Evolutionary conservation across 2,113 vertebrate species (phyloP), one percentile per base, ranked within the genome.

Genomic region (Scartelaos histophorus): DNA sequence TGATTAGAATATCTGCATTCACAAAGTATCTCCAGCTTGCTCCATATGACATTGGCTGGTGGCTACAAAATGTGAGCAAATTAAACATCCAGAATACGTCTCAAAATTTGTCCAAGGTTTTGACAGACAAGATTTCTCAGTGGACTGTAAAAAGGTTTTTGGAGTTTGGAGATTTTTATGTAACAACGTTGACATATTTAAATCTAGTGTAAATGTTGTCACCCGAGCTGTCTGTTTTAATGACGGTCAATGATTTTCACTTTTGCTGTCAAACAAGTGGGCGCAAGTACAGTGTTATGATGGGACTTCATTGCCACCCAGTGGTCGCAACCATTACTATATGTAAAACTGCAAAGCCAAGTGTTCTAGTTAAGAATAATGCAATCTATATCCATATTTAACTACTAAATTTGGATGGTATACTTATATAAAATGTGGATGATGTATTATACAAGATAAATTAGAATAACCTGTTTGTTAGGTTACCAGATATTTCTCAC

Each of bases 291-390:
- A 16, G 38, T 22, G 3, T 19, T 71, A 6, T 5, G 34, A 66
- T 73, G 80, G 65, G 57, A 38, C 21, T 76, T 66, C 82, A 86
- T 22, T 89, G 85, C 90, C 92, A 58, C 84, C 73, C 82, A 69
- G 80, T 92, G 91, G 88, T 70, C 11, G 19, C n/a, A 76, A 15
- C 51, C 19, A 12, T 71, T 29, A 53, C 57, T 47, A 64, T 69
- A 82, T 1, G 10, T 68, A 35, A 1, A 70, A 1, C 60, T 25
- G 56, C 12, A 15, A 58, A 22, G 54, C 54, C 9, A 17, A 49
- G 47, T 17, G 47, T 51, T 51, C 16, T 17, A 16, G 47, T 16
- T 49, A 43, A 11, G 7, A 43, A 43, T 43, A 10, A 43, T 43
- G 16, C 2, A 6, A 19, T 7, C 49, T 19, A 19, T 17, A 17